A percentile compares a stretch with the other conserved stretches of the same genome.
phyloP scores from a whole-genome alignment of 1,140 invertebrate species.

The Polyergus mexicanus region DNA sequence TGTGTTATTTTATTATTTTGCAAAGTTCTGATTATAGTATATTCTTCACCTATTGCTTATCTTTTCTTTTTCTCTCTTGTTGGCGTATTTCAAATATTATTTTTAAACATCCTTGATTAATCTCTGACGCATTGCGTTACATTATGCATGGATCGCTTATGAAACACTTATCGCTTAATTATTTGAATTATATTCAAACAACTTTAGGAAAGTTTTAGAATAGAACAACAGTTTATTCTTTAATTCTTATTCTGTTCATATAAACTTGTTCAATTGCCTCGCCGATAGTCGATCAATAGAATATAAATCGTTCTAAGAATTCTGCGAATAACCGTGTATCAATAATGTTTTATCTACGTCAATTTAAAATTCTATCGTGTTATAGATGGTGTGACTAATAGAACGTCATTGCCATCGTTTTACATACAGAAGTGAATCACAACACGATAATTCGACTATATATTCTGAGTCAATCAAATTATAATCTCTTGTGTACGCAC shows the following conservation, averaged over 20 bases:
- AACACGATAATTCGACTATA: conserved; percentile 61
- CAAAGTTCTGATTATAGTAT: not conserved
- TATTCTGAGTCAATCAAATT: conserved; percentile 49
- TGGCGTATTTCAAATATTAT: conserved; percentile 20
- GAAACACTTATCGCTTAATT: conserved; percentile 14
- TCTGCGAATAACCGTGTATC: not conserved
- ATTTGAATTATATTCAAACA: conserved; percentile 6
- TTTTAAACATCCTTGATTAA: conserved; percentile 37
- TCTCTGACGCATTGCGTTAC: conserved; percentile 31
- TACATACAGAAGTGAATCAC: conserved; percentile 75
- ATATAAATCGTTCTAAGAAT: conserved; percentile 2
- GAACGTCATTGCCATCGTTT: conserved; percentile 66
- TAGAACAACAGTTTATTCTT: not conserved
- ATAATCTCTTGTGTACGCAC: conserved; percentile 54
- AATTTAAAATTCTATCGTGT: conserved; percentile 67
- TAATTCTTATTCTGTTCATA: not conserved
- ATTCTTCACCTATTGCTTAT: not conserved
- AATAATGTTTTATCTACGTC: conserved; percentile 53
- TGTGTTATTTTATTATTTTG: not conserved
- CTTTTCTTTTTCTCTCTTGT: conserved; percentile 7
- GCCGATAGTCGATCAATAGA: not conserved
- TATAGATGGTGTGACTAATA: conserved; percentile 68
- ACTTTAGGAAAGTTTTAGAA: not conserved
- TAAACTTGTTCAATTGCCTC: conserved; percentile 2
- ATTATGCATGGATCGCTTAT: conserved; percentile 29